phyloP scores from a whole-genome alignment of 2,797 vertebrate species.

The Ptychadena robeensis region DNA sequence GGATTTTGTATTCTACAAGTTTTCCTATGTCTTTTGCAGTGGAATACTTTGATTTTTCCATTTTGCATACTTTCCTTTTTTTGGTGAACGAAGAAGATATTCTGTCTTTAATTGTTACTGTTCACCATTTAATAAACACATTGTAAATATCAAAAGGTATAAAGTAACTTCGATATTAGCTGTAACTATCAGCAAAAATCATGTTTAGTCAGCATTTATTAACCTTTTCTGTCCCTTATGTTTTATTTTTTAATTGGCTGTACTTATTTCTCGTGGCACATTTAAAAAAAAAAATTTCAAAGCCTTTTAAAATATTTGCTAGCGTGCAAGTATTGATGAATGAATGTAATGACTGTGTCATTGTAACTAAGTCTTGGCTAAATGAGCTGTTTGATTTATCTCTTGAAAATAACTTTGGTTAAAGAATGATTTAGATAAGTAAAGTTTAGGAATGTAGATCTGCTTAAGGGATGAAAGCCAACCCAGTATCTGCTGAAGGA shows the following conservation, averaged over 20 bases:
- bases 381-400: constrained; percentile 26
- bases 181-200: not conserved
- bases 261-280: constrained; percentile 25
- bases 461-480: not conserved
- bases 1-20: no score
- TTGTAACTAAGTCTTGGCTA: constrained; percentile 65
- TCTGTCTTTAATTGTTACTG: not conserved
- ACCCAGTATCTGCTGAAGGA: not conserved
- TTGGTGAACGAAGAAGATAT: no score
- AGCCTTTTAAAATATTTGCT: constrained; percentile 66
- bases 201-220: not conserved
- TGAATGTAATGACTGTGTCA: constrained; percentile 81
- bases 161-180: not conserved
- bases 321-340: constrained; percentile 66
- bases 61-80: no score
- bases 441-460: not conserved
- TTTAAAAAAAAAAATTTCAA: constrained; percentile 33
- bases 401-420: constrained; percentile 27
- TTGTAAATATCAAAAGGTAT: not conserved
- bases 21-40: no score
- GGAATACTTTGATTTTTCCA: no score
- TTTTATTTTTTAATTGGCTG: not conserved
- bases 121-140: not conserved
- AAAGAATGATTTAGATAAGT: not conserved
- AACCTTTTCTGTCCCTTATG: not conserved